A percentile compares a stretch with the other conserved stretches of the same genome.
phyloP scores from a whole-genome alignment of 2,888 invertebrate genomes.

The Dryomyza anilis region DNA sequence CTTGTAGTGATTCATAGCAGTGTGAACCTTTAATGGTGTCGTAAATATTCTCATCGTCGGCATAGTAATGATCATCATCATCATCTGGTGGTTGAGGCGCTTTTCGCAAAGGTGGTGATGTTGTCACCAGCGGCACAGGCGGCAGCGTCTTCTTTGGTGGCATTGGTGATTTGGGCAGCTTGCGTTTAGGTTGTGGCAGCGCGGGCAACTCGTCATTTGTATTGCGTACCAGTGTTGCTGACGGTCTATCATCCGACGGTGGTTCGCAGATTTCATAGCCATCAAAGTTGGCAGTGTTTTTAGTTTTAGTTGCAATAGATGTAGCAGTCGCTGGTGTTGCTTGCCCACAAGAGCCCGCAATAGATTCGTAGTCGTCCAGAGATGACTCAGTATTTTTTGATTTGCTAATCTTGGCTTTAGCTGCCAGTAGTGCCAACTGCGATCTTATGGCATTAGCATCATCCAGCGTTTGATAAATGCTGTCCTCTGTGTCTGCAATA shows the following conservation, averaged over 20 bases:
- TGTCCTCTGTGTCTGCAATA: slow-evolving; percentile 40
- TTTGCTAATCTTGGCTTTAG: not conserved
- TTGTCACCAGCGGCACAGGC: slow-evolving; percentile 21
- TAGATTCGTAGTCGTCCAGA: slow-evolving; percentile 53
- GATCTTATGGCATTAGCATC: slow-evolving; percentile 39
- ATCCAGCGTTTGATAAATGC: slow-evolving; percentile 56
- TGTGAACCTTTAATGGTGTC: slow-evolving; percentile 67
- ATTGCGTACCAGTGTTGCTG: slow-evolving; percentile 47
- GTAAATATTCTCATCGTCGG: slow-evolving; percentile 67
- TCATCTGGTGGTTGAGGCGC: slow-evolving; percentile 10
- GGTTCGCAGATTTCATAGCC: slow-evolving; percentile 57
- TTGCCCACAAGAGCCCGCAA: slow-evolving; percentile 45
- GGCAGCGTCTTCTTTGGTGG: slow-evolving; percentile 35
- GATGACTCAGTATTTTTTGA: not conserved
- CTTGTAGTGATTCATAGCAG: slow-evolving; percentile 53
- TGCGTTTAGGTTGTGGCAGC: slow-evolving; percentile 55
- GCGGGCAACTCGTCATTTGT: slow-evolving; percentile 52
- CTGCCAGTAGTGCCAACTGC: not conserved
- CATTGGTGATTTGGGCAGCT: slow-evolving; percentile 45
- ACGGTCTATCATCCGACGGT: slow-evolving; percentile 24
- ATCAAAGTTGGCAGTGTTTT: no score
- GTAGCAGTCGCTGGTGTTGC: slow-evolving; percentile 16
- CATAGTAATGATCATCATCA: slow-evolving; percentile 39
- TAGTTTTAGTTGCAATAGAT: slow-evolving; percentile 17
- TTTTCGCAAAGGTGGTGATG: not conserved